phyloP scores from a whole-genome alignment of 2,797 vertebrate species.

The Sebastes flavidus region DNA sequence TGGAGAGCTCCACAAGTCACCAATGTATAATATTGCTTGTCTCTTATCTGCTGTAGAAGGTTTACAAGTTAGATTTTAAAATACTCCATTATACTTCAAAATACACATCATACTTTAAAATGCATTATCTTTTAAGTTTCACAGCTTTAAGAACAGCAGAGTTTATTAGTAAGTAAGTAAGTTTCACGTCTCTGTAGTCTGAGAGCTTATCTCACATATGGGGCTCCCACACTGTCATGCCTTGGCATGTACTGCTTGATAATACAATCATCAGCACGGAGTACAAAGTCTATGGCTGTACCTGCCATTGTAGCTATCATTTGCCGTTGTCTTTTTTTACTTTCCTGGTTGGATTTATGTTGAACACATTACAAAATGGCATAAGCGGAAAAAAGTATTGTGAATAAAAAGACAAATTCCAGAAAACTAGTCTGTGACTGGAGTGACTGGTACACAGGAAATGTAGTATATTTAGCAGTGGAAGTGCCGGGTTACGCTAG shows the following conservation, averaged over 20 bases:
- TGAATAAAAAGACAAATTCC: neutral
- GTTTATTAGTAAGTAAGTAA: neutral
- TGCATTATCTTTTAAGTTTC: neutral
- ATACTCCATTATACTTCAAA: conserved; percentile 10
- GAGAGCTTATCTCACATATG: neutral
- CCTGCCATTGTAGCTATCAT: neutral
- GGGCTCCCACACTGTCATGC: neutral
- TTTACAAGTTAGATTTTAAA: neutral
- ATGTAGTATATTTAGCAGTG: neutral
- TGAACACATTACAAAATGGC: neutral
- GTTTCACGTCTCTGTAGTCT: neutral
- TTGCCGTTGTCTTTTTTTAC: neutral
- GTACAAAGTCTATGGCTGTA: neutral
- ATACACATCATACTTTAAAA: conserved; percentile 5
- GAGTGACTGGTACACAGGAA: neutral
- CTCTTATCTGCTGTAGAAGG: neutral
- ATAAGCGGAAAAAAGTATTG: neutral
- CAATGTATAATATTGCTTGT: neutral
- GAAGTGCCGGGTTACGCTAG: neutral
- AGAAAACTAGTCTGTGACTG: neutral
- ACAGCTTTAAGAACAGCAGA: conserved; percentile 13
- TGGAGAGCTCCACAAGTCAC: neutral
- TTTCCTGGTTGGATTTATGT: neutral
- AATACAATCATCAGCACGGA: neutral
- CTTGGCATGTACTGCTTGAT: neutral